Evolutionary conservation across 1,140 invertebrate genomes (phyloP).

Genomic region (Eufriesea mexicana): DNA sequence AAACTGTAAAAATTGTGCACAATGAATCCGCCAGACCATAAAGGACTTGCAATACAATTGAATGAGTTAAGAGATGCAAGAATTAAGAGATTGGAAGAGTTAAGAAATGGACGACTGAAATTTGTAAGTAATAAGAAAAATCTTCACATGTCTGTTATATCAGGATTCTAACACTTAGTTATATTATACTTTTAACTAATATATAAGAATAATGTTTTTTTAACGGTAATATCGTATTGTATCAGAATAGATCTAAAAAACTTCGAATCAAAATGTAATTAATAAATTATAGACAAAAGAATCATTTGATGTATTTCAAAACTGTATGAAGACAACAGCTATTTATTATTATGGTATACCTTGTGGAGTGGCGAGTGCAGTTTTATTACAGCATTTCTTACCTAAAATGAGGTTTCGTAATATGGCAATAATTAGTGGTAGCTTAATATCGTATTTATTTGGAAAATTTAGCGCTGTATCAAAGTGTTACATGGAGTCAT

Average conservation of each 20-base stretch:
- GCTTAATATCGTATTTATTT: accelerated
- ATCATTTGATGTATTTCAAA: not conserved
- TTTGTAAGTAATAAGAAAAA: constrained; percentile 1
- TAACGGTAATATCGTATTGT: not conserved
- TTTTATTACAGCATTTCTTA: too few relatives aligned
- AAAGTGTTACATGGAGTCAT: not conserved
- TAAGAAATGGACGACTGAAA: too few relatives aligned
- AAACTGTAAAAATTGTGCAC: not conserved
- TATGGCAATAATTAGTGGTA: accelerated
- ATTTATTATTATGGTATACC: not conserved
- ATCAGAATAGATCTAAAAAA: not conserved
- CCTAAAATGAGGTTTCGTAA: too few relatives aligned
- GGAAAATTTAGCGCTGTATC: accelerated
- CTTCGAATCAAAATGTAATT: not conserved
- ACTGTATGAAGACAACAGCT: not conserved
- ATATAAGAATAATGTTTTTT: not conserved
- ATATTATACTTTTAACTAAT: too few relatives aligned
- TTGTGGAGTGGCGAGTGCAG: accelerated
- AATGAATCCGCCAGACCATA: not conserved
- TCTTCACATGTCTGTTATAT: not conserved
- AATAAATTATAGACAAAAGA: constrained; percentile 10
- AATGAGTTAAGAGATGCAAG: too few relatives aligned
- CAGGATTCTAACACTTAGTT: not conserved
- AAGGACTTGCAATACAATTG: not conserved
- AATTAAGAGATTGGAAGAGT: not conserved